Percentiles rank a stretch among this genome's conserved stretches.
Conservation (phyloP, 2,888 invertebrate species). For the Syritta pipiens region DNA sequence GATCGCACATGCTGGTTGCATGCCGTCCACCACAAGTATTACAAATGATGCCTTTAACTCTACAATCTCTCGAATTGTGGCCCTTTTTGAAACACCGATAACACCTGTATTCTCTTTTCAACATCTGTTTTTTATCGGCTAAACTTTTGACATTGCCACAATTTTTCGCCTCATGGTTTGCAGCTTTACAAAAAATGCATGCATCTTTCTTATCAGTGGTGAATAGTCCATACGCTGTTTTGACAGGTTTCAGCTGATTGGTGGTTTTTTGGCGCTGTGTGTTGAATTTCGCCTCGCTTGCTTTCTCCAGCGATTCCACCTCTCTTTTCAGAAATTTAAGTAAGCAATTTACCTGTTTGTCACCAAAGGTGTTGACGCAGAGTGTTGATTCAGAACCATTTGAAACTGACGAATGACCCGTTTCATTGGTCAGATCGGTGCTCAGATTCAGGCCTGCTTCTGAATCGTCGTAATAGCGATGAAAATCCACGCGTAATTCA, state of each 20-base stretch:
- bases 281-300: slow-evolving; percentile 10
- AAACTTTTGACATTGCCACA: neutral
- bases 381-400: neutral
- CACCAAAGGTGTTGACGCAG: neutral
- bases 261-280: no score
- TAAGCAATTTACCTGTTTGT: slow-evolving; percentile 13
- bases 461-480: neutral
- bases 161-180: slow-evolving; percentile 3
- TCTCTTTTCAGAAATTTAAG: slow-evolving; percentile 28
- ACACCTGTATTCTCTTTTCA: neutral
- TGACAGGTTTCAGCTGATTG: neutral
- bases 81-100: slow-evolving; percentile 10
- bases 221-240: neutral
- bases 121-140: neutral
- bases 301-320: slow-evolving; percentile 20
- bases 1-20: slow-evolving; percentile 5
- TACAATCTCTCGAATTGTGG: neutral
- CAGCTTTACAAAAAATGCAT: slow-evolving; percentile 3
- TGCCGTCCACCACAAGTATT: slow-evolving; percentile 3
- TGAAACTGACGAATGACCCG: neutral
- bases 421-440: neutral
- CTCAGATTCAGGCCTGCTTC: neutral
- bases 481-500: slow-evolving; percentile 16
- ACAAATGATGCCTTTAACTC: slow-evolving; percentile 1
- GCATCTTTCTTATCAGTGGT: neutral